Conservation (phyloP, 2,797 vertebrate species). For the Ctenochaetus hawaiiensis region DNA sequence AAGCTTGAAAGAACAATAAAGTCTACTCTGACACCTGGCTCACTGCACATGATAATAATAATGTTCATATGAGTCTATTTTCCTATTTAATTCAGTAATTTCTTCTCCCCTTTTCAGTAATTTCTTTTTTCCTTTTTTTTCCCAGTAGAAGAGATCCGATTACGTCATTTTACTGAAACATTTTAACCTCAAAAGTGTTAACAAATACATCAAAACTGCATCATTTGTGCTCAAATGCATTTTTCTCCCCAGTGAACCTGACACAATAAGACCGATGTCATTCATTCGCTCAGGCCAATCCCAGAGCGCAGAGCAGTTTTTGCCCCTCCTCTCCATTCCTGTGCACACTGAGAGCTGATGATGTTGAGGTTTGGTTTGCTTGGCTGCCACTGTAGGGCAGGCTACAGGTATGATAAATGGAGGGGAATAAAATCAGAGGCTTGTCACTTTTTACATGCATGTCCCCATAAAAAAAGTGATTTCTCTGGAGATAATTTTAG, state of each 20-base stretch:
- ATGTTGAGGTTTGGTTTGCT: constrained; percentile 5
- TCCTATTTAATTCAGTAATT: background rate
- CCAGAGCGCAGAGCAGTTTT: constrained; percentile 17
- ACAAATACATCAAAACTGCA: constrained; percentile 23
- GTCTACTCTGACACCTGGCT: background rate
- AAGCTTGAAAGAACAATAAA: background rate
- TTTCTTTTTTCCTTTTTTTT: background rate
- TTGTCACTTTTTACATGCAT: constrained; percentile 43
- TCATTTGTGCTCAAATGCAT: constrained; percentile 20
- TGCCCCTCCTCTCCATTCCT: constrained; percentile 48
- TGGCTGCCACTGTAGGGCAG: constrained; percentile 18
- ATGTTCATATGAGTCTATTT: background rate
- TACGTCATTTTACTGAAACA: background rate
- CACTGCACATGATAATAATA: background rate
- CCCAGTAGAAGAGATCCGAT: background rate
- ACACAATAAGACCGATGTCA: constrained; percentile 64
- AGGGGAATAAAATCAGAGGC: constrained; percentile 35
- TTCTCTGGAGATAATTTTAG: constrained; percentile 2
- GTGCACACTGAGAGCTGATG: constrained; percentile 5
- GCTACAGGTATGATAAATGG: constrained; percentile 43
- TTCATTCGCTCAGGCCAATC: constrained; percentile 62
- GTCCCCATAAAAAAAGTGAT: constrained; percentile 31
- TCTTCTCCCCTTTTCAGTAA: background rate
- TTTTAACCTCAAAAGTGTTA: constrained; percentile 21
- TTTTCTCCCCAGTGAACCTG: constrained; percentile 56